Evolutionary conservation across 2,888 invertebrate species (phyloP), one percentile per base, ranked within the genome.

Genomic region (Morpho deidamia): DNA sequence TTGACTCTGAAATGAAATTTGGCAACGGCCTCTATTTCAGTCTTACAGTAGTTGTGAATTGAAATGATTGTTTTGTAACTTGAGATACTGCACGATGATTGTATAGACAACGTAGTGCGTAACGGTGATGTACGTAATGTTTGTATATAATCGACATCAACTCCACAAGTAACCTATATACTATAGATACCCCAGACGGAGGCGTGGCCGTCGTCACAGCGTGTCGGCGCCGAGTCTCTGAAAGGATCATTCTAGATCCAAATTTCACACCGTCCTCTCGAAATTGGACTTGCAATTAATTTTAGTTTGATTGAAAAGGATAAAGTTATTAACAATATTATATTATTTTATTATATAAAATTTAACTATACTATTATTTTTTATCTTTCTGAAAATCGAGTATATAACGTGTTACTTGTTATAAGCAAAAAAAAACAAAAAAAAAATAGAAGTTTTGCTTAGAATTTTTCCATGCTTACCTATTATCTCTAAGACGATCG

Each of bases 191-290:
- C 56, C 40, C 49, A 53, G 50, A 71, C 68, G 78, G 76, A 79
- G 86, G 86, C 83, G 85, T 81, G 84, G 83, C 68, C 67, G 72
- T 71, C 81, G 79, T 82, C 83, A 83, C 78, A 83, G 76, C 83
- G 76, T 76, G 75, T 74, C 80, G 83, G 81, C 84, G 83, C 83
- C 83, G 69, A 70, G 72, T 75, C 75, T 76, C 71, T 70, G 60
- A 72, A 74, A 71, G 68, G 73, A 80, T 81, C 76, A 69, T 79
- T 82, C 63, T 65, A 62, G 53, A 61, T 65, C 51, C 56, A 55
- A 56, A 58, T 49, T 61, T 62, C 54, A 53, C 51, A 58, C 56
- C 55, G 51, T 58, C 61, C 51, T 53, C 53, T 58, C 48, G 51
- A 55, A 53, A 56, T 58, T 56, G 50, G 38, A 58, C 54, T 39